Conservation (phyloP, 2,113 vertebrate genomes). For the Salvelinus fontinalis region DNA sequence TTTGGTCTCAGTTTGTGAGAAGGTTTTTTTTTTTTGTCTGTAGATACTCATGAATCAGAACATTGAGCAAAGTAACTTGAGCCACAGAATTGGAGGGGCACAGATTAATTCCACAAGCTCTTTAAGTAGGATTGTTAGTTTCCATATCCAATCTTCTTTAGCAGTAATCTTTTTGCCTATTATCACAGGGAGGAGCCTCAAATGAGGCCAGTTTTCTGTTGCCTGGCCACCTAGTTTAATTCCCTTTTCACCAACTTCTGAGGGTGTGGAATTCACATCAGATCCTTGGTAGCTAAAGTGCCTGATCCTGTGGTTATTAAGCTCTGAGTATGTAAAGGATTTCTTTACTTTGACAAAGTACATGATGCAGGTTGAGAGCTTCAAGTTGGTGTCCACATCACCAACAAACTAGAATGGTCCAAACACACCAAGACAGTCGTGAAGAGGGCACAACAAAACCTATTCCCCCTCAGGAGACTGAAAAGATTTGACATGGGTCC, state of each 20-base stretch:
- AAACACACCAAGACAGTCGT: too few relatives aligned
- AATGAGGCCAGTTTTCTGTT: slow-evolving; percentile 31
- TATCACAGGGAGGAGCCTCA: slow-evolving; percentile 33
- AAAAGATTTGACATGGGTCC: too few relatives aligned
- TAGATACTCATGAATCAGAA: slow-evolving; percentile 8
- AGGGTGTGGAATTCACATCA: slow-evolving; percentile 11
- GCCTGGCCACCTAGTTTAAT: slow-evolving; percentile 29
- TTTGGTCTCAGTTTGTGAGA: slow-evolving; percentile 35
- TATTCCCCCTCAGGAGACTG: too few relatives aligned
- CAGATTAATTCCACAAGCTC: slow-evolving; percentile 28
- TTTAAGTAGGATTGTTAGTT: slow-evolving; percentile 32
- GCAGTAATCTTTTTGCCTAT: slow-evolving; percentile 29
- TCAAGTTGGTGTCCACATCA: too few relatives aligned
- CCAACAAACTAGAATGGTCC: too few relatives aligned
- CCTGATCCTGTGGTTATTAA: slow-evolving; percentile 26
- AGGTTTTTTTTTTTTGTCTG: slow-evolving; percentile 16
- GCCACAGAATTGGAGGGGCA: slow-evolving; percentile 24
- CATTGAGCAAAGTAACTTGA: slow-evolving; percentile 20
- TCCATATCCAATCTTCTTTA: slow-evolving; percentile 18
- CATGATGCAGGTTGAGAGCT: slow-evolving; percentile 25
- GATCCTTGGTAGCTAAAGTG: slow-evolving; percentile 32
- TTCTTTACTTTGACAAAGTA: slow-evolving; percentile 30
- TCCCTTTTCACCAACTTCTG: slow-evolving; percentile 7
- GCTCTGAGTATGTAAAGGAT: slow-evolving; percentile 21
- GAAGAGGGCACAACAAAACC: too few relatives aligned